Base-by-base conservation (phyloP, 2,113 vertebrate species). In the Amblyornis subalaris region DNA sequence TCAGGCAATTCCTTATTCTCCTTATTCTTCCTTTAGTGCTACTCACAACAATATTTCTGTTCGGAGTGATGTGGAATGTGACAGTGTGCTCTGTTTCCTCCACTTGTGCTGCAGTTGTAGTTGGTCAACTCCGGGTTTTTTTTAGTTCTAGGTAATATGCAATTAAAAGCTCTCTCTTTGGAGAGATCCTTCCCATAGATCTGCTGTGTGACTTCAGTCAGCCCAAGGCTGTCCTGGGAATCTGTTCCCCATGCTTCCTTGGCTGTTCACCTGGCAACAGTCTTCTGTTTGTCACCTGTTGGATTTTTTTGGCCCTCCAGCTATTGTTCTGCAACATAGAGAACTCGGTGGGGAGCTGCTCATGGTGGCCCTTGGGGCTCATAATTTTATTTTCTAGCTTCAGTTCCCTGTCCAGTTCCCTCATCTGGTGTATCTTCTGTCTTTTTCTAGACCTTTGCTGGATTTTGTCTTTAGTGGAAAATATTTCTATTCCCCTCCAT, bases 371-470 rank as follows among this genome's bases (percentile, higher is more conserved):
- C 22, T 71, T 79, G 53, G 7, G 24, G 11, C 6, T 85, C 40
- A 60, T 6, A 1, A 6, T 82, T 85, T 88, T 51, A 14, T 93
- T 79, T 78, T 69, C 23, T 88, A 33, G 6, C 28, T 69, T 64
- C 21, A 3, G 5, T 72, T 72, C 24, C 23, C 35, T 24, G 6
- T 47, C 25, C 7, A 10, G 36, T 75, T 76, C 31, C 36, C 24
- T 53, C 2, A 2, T 20, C 44, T 62, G 54, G 10, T 72, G 26
- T 35, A 15, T n/a, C 40, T 77, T 94, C 42, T 75, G 45, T 3
- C 10, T 91, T 44, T 64, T 90, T 79, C 44, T 85, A 75, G 71
- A 69, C 9, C 40, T 93, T 75, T 72, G 24, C 24, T 76, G 28
- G 12, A 22, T 72, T 76, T 75, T 79, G 7, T 55, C 29, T 75